Base-by-base conservation (phyloP, 1,140 invertebrate genomes). In the Colletes gigas region DNA sequence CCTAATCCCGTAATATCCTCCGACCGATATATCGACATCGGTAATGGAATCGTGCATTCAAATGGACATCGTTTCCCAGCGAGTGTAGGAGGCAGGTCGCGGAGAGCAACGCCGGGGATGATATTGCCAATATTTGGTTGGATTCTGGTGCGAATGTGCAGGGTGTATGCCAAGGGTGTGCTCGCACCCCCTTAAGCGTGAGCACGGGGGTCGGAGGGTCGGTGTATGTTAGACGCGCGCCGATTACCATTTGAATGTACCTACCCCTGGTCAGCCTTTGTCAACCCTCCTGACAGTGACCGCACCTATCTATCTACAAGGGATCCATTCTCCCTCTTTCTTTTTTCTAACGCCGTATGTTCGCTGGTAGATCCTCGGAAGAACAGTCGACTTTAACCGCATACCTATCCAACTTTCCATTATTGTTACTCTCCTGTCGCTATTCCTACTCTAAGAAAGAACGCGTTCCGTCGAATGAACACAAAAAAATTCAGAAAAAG, bases 61-160 rank as follows among this genome's bases (percentile, higher is more conserved):
- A 86, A 86, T 86, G 84, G 83, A 86, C 83, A 86, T 86, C 84
- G 84, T 86, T 86, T 86, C 84, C 81, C 76, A 86, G 74, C 83
- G 83, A 83, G 80, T 84, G 83, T 87, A 87, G 84, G 81, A 86
- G 83, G 83, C 88, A 91, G 82, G 83, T 89, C 85, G 86, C 77
- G 65, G 76, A 81, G 89, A 87, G 88, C 89, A 90, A 91, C 84
- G 78, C 85, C 68, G 60, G 87, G 91, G 89, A 91, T 90, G 91
- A 93, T 93, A 93, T 93, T 93, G 92, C 89, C 92, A 93, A 93
- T 93, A 93, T 93, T 93, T 93, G 91, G 90, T 92, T 93, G 93
- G 92, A 93, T 93, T 92, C 91, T 92, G 85, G 84, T 86, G 84
- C 82, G 86, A 87, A 86, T 85, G 82, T 87, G 83, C 72, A 82